These are phyloP conservation scores for Gavialis gangeticus DNA, from an alignment of 2,113 vertebrate genomes.

Conservation along the genomic window DNA sequence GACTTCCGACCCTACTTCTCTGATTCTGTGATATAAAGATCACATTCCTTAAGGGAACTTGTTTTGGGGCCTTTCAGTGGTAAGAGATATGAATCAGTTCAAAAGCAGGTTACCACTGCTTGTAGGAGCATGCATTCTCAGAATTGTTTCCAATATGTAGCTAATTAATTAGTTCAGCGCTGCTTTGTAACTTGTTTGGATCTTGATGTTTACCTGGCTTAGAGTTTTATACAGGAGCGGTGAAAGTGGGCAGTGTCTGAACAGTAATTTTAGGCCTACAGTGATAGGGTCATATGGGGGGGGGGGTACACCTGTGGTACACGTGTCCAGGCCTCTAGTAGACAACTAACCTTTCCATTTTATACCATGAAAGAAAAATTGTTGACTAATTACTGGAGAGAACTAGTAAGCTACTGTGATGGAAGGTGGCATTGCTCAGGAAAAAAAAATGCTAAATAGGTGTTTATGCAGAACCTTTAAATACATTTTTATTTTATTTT, in stretches of 20 bases:
- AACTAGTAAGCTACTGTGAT: not conserved
- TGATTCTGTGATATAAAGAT: too few species aligned
- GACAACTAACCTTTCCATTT: not conserved
- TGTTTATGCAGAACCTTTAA: not conserved
- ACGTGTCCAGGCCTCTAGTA: not conserved
- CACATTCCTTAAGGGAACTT: too few species aligned
- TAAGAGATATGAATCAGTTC: not conserved
- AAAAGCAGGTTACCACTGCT: not conserved
- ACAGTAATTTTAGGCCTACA: not conserved
- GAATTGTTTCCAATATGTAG: too few species aligned
- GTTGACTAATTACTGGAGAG: not conserved
- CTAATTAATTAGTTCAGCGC: not conserved
- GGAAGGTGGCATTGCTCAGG: not conserved
- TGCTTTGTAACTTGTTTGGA: not conserved
- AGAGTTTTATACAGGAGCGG: too few species aligned
- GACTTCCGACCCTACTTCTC: too few species aligned
- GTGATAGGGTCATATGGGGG: not conserved
- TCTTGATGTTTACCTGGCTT: not conserved
- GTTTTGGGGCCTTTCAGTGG: not conserved
- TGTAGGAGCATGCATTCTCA: not conserved
- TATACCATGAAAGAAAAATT: too few species aligned
- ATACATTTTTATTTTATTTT: not conserved
- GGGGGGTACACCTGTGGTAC: too few species aligned
- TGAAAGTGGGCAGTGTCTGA: fast-evolving
- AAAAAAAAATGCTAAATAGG: not conserved